These are phyloP conservation scores for Hippocampus guttulatus DNA, from an alignment of 2,113 vertebrate species.

Conservation along the genomic window DNA sequence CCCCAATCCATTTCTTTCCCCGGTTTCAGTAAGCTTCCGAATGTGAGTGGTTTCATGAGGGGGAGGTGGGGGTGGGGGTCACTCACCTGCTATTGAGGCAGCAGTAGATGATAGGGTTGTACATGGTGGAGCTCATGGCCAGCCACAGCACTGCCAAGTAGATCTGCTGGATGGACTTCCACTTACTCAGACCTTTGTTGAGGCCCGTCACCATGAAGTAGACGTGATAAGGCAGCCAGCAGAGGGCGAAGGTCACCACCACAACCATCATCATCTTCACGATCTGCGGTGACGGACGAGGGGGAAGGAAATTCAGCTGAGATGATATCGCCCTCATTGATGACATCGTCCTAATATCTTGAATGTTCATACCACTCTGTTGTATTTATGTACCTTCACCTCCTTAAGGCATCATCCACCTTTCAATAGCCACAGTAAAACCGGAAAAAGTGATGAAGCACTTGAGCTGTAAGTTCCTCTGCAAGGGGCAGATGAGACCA, in stretches of 20 bases:
- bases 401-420: not conserved
- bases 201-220: slow-evolving; percentile 90
- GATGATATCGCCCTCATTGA: too few species aligned
- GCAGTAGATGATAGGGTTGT: slow-evolving; percentile 98
- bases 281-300: slow-evolving; percentile 71
- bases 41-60: slow-evolving; percentile 78
- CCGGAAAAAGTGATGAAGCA: not conserved
- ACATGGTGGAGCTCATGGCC: slow-evolving; percentile 98
- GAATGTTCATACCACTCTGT: too few species aligned
- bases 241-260: slow-evolving; percentile 90
- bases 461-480: not conserved
- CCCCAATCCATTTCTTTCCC: not conserved
- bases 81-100: slow-evolving; percentile 94
- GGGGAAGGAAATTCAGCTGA: not conserved
- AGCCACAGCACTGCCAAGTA: slow-evolving; percentile 93
- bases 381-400: too few species aligned
- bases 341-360: too few species aligned
- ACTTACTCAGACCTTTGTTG: slow-evolving; percentile 76
- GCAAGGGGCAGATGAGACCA: not conserved
- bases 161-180: slow-evolving; percentile 96
- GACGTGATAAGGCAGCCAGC: slow-evolving; percentile 94
- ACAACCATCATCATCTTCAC: slow-evolving; percentile 99
- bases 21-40: slow-evolving; percentile 33
- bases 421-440: not conserved
- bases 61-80: slow-evolving; percentile 71